Conservation (phyloP, 1,140 invertebrate species). For the Drosophila tsacasi region DNA sequence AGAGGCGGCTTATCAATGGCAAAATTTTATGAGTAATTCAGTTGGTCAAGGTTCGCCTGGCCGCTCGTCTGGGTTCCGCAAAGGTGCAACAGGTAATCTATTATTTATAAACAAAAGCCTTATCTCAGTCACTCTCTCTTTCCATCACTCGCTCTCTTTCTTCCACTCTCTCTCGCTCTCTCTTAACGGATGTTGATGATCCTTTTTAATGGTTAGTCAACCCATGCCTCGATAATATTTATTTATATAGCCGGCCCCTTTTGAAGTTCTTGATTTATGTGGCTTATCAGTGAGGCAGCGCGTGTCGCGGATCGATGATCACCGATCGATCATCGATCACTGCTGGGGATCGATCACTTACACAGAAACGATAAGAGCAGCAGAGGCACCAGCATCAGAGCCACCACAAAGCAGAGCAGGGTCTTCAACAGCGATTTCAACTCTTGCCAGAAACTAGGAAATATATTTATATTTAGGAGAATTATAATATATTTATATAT, state of each 20-base stretch:
- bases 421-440: slow-evolving; percentile 73
- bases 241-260: slow-evolving; percentile 63
- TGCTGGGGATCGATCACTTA: slow-evolving; percentile 65
- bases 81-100: slow-evolving; percentile 77
- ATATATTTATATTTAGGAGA: no score
- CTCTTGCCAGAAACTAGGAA: slow-evolving; percentile 68
- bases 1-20: slow-evolving; percentile 54
- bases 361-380: slow-evolving; percentile 76
- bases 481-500: neutral
- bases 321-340: slow-evolving; percentile 29
- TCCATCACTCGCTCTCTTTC: neutral
- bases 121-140: slow-evolving; percentile 34
- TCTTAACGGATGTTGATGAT: slow-evolving; percentile 34
- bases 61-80: slow-evolving; percentile 69
- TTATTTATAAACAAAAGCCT: slow-evolving; percentile 78
- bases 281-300: slow-evolving; percentile 47
- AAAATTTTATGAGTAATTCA: slow-evolving; percentile 78
- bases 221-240: slow-evolving; percentile 56
- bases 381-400: slow-evolving; percentile 69
- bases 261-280: slow-evolving; percentile 57
- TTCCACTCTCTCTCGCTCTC: neutral
- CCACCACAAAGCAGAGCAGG: slow-evolving; percentile 72
- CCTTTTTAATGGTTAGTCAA: slow-evolving; percentile 75
- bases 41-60: slow-evolving; percentile 73
- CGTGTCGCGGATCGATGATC: slow-evolving; percentile 40